phyloP scores from a whole-genome alignment of 2,888 invertebrate species.

The Xestoiulus laeticollis region DNA sequence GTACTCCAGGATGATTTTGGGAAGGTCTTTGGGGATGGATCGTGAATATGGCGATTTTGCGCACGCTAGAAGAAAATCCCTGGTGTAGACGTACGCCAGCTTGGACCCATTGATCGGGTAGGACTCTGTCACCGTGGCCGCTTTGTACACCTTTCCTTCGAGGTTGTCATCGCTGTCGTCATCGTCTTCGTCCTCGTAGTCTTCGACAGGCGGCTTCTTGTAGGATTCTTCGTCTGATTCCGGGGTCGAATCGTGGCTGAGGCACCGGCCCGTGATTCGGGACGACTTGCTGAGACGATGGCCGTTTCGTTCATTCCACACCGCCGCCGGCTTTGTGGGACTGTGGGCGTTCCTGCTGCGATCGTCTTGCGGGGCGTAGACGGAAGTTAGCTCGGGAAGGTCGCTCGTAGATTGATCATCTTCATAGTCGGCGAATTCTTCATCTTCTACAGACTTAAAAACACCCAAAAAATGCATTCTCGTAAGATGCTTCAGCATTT shows the following conservation, averaged over 20 bases:
- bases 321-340: not conserved
- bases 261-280: constrained; percentile 49
- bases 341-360: not conserved
- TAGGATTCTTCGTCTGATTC: not conserved
- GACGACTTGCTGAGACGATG: constrained; percentile 45
- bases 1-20: constrained; percentile 67
- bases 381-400: constrained; percentile 8
- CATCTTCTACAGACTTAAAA: constrained; percentile 43
- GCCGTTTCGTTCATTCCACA: constrained; percentile 38
- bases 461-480: not conserved
- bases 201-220: not conserved
- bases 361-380: not conserved
- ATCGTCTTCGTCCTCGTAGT: constrained; percentile 50
- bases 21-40: constrained; percentile 68
- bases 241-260: constrained; percentile 40
- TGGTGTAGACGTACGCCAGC: constrained; percentile 56
- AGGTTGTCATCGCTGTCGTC: constrained; percentile 47
- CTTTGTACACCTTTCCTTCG: not conserved
- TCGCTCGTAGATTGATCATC: constrained; percentile 19
- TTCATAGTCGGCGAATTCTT: constrained; percentile 18
- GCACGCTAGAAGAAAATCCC: constrained; percentile 66
- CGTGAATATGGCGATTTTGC: constrained; percentile 70
- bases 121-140: not conserved
- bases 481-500: not conserved
- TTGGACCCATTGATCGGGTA: not conserved